Base-by-base conservation (phyloP, 2,797 vertebrate genomes). In the Falco novaeseelandiae region DNA sequence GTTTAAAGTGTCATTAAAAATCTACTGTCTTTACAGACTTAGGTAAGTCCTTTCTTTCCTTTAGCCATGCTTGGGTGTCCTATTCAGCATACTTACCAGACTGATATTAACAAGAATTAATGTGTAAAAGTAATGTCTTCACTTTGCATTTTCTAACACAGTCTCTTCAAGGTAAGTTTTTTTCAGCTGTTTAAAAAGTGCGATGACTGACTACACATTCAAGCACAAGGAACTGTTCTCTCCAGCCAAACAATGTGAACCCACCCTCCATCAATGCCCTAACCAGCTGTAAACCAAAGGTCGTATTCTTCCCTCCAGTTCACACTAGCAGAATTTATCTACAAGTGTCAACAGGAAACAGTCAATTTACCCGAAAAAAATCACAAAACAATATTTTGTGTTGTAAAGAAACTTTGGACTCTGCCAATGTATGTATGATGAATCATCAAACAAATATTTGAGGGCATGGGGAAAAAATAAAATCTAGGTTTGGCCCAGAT, bases 371-470 rank as follows among this genome's bases (percentile, higher is more conserved):
- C 87, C 88, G 10, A 10, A 83, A 95, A 36, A 96, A 95, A 96
- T 90, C 78, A 94, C 93, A 90, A 91, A 94, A 72, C 82, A 55
- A 8, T 91, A 76, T 92, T 94, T 89, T 91, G 82, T 81, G 70
- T 90, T 83, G 83, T 96, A 95, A 94, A 91, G 91, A 94, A 96
- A 52, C 51, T 91, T 91, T 54, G 52, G 51, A 71, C 34, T 59
- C 85, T 95, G 86, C 83, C 93, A 79, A 57, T 79, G 48, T 83
- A 66, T 27, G 23, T 57, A 52, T 1, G 5, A 94, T 96, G 92
- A 96, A 92, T 96, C 92, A 95, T 79, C 71, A 90, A 94, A 84
- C 70, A 94, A 93, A 88, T 94, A 95, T 94, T 94, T 27, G 3
- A 79, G 40, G 67, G 34, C 88, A 94, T 38, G 32, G 59, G 34